Evolutionary conservation across 1,140 invertebrate genomes (phyloP).

Genomic region (Stegodyphus dumicola): DNA sequence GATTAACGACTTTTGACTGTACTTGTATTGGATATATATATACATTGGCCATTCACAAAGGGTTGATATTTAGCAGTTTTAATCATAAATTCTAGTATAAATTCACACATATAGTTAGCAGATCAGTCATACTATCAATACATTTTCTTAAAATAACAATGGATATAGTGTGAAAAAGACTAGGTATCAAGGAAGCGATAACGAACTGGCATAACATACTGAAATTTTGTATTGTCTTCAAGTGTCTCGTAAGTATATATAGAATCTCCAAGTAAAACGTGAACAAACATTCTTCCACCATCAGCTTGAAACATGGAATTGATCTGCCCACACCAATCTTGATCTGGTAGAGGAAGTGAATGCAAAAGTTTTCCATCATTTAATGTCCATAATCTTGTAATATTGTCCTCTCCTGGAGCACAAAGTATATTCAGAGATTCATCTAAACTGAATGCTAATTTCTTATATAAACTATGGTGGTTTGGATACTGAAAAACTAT

Average conservation of each 20-base stretch:
- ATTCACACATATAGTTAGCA: too few relatives aligned
- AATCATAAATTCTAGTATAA: too few relatives aligned
- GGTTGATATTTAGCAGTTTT: too few relatives aligned
- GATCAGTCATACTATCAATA: too few relatives aligned
- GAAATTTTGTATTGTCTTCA: neutral
- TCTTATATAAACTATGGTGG: constrained; percentile 28
- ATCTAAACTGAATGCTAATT: constrained; percentile 34
- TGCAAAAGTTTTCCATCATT: constrained; percentile 42
- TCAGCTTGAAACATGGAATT: constrained; percentile 41
- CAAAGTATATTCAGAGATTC: constrained; percentile 29
- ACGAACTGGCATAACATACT: neutral
- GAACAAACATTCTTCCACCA: constrained; percentile 36
- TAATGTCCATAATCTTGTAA: constrained; percentile 45
- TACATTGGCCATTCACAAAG: too few relatives aligned
- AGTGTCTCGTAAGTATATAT: constrained; percentile 33
- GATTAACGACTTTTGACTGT: too few relatives aligned
- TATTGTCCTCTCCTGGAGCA: constrained; percentile 44
- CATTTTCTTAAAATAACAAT: too few relatives aligned
- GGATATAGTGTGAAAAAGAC: too few relatives aligned
- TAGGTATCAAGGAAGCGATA: too few relatives aligned
- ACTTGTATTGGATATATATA: too few relatives aligned
- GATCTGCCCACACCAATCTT: constrained; percentile 44
- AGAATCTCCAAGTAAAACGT: constrained; percentile 31
- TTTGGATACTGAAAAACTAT: constrained; percentile 48
- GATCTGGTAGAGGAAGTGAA: constrained; percentile 12